Evolutionary conservation across 2,113 vertebrate species (phyloP), one percentile per base, ranked within the genome.

Genomic region (Alethe castanea): DNA sequence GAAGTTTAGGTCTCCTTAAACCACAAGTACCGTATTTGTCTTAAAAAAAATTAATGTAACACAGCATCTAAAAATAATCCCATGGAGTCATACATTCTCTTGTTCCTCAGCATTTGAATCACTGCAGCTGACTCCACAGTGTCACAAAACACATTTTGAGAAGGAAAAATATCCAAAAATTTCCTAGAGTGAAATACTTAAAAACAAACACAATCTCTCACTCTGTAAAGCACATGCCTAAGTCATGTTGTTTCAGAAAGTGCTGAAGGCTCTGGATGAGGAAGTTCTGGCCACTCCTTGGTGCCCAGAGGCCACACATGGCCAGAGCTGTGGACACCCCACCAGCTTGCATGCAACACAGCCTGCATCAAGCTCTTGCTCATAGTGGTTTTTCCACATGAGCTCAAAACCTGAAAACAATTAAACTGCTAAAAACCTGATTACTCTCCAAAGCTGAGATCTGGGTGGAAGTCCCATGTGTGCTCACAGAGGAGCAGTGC

Each of bases 51-150:
- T 44, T 77, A 91, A 61, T 57, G 42, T 57, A 94, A 76, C 50
- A 82, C 40, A 62, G 47, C 45, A 65, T 52, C 91, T 95, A 95
- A 97, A 94, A 90, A 93, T 86, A 93, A 74, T 71, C 67, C 24
- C 28, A 52, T 54, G 38, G 79, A 94, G 79, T 96, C 90, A 85
- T 80, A 70, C 3, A 3, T 82, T 82, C 62, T 76, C 81, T 81
- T 79, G 74, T 69, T 92, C 67, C 65, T 90, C 72, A 84, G 79
- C 54, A 33, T 79, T 92, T 97, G 29, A 73, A 62, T 88, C 88
- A 78, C 85, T 94, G 88, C 86, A 93, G 81, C 87, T 89, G 80
- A 79, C 69, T 78, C 69, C 38, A 18, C 74, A 62, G 66, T 69
- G 77, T 86, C 92, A 62, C 36, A 69, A 88, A 90, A 84, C 29